Conservation (phyloP, 2,888 invertebrate genomes). For the Pseudoips prasinana region DNA sequence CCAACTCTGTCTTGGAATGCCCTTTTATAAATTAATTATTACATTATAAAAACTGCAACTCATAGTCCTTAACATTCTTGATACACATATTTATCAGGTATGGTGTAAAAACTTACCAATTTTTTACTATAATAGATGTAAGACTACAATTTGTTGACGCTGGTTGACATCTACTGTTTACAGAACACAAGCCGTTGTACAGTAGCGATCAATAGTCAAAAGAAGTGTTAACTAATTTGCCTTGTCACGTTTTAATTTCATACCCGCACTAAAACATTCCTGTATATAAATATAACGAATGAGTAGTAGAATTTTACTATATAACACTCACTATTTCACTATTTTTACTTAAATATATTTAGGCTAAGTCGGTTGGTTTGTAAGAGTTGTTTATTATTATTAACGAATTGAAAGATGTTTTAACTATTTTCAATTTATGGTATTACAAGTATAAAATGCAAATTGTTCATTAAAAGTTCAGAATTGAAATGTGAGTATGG, state of each 20-base stretch:
- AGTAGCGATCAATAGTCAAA: no score
- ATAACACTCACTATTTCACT: constrained; percentile 68
- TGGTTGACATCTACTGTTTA: no score
- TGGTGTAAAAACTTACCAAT: no score
- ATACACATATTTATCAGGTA: no score
- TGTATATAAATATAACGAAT: constrained; percentile 54
- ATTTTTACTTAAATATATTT: constrained; percentile 53
- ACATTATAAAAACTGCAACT: no score
- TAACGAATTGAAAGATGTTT: constrained; percentile 6
- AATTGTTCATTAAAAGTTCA: constrained; percentile 25
- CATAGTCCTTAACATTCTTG: no score
- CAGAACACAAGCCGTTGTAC: no score
- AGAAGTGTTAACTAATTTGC: no score
- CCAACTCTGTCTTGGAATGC: no score
- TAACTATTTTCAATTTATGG: constrained; percentile 13
- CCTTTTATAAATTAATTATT: no score
- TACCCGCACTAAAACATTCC: constrained; percentile 54
- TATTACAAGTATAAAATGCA: constrained; percentile 20
- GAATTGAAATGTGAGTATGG: constrained; percentile 10
- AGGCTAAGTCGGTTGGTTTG: constrained; percentile 46
- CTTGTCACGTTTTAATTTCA: neutral
- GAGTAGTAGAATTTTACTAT: constrained; percentile 65
- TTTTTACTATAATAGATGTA: no score
- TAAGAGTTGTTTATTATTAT: constrained; percentile 32
- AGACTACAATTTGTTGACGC: no score